phyloP scores from a whole-genome alignment of 2,797 vertebrate genomes.

The Pelochelys cantorii region DNA sequence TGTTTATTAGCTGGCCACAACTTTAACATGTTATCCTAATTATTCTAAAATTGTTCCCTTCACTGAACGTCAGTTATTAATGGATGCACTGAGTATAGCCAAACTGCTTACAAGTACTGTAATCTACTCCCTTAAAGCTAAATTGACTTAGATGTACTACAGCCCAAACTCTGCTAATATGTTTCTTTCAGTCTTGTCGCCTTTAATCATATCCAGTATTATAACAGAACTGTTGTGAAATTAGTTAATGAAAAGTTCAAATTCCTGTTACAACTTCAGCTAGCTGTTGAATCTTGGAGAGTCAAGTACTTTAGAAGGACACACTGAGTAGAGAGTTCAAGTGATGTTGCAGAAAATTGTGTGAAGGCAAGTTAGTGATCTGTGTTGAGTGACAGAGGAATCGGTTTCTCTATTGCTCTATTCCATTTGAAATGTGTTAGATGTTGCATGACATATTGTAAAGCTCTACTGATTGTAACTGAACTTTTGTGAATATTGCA shows the following conservation, averaged over 20 bases:
- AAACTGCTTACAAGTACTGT: background rate
- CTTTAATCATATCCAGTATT: slow-evolving; percentile 48
- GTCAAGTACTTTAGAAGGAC: slow-evolving; percentile 41
- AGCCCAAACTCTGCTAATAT: slow-evolving; percentile 31
- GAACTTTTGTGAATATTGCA: background rate
- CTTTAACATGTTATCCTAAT: slow-evolving; percentile 14
- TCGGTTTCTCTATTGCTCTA: background rate
- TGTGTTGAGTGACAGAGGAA: background rate
- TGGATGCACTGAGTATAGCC: slow-evolving; percentile 29
- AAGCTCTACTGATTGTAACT: slow-evolving; percentile 10
- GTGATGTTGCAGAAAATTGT: background rate
- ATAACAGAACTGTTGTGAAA: slow-evolving; percentile 44
- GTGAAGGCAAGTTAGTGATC: background rate
- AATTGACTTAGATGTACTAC: slow-evolving; percentile 24
- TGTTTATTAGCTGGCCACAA: background rate
- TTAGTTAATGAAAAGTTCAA: slow-evolving; percentile 45
- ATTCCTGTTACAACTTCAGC: slow-evolving; percentile 47
- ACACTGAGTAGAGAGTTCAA: background rate
- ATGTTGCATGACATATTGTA: background rate
- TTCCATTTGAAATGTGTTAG: slow-evolving; percentile 21
- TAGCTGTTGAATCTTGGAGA: slow-evolving; percentile 7
- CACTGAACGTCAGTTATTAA: slow-evolving; percentile 43
- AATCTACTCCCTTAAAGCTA: slow-evolving; percentile 45
- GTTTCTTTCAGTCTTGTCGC: background rate
- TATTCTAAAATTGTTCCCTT: slow-evolving; percentile 48